phyloP scores from a whole-genome alignment of 2,888 invertebrate species.

The Epinotia nisella region DNA sequence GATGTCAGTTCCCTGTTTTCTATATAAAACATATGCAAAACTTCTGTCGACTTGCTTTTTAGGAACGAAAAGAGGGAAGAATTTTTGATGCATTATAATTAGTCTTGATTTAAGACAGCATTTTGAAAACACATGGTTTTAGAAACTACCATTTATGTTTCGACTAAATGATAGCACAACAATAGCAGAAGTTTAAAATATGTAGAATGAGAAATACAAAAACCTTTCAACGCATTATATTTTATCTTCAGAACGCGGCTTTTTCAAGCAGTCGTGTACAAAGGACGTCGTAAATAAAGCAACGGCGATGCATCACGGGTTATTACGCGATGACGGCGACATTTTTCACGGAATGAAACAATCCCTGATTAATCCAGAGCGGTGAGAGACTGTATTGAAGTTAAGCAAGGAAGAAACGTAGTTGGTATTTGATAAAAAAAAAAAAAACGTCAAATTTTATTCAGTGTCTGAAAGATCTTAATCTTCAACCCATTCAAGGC shows the following conservation, averaged over 20 bases:
- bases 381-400: slow-evolving; percentile 75
- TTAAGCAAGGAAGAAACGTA: slow-evolving; percentile 48
- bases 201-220: background rate
- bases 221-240: background rate
- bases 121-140: too few species aligned
- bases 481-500: too few species aligned
- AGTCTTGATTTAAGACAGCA: too few species aligned
- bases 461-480: background rate
- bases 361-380: slow-evolving; percentile 78
- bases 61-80: too few species aligned
- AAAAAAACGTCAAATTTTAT: background rate
- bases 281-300: slow-evolving; percentile 25
- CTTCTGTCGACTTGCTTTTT: too few species aligned
- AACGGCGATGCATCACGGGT: slow-evolving; percentile 71
- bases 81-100: too few species aligned
- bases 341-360: slow-evolving; percentile 80
- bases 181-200: background rate
- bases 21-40: too few species aligned
- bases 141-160: too few species aligned
- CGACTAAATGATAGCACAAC: too few species aligned
- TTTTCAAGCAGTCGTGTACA: slow-evolving; percentile 20
- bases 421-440: slow-evolving; percentile 62
- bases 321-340: slow-evolving; percentile 78
- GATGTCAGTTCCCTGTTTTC: too few species aligned
- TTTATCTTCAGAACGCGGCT: background rate